Evolutionary conservation across 2,113 vertebrate genomes (phyloP).

Genomic region (Siphamia tubifer): DNA sequence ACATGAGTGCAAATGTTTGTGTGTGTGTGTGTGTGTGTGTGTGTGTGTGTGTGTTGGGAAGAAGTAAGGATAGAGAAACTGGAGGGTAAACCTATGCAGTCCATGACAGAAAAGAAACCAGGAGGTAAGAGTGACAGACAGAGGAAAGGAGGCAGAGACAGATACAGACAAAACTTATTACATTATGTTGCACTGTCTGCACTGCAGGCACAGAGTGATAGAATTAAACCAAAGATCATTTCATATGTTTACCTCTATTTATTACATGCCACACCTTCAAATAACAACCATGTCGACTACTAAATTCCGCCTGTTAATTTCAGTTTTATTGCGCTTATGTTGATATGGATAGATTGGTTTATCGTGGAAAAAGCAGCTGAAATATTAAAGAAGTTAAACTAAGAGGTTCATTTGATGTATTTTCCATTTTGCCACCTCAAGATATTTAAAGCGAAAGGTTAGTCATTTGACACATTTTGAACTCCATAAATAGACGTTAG

Average conservation of each 20-base stretch:
- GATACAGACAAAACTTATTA: slow-evolving; percentile 36
- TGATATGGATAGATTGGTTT: not conserved
- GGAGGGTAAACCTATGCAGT: not conserved
- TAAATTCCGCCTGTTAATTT: not conserved
- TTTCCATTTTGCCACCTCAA: too few relatives aligned
- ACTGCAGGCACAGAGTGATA: slow-evolving; percentile 10
- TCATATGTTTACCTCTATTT: slow-evolving; percentile 7
- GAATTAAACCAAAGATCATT: slow-evolving; percentile 29
- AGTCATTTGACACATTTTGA: too few relatives aligned
- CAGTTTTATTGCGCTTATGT: not conserved
- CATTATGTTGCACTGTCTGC: slow-evolving; percentile 42
- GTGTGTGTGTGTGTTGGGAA: not conserved
- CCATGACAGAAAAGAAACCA: slow-evolving; percentile 55
- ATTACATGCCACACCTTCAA: not conserved
- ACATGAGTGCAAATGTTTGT: slow-evolving; percentile 17
- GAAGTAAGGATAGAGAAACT: not conserved
- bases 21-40: slow-evolving; percentile 1
- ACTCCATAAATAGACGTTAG: too few relatives aligned
- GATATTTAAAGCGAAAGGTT: slow-evolving; percentile 7
- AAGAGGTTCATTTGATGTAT: not conserved
- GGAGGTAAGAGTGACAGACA: slow-evolving; percentile 20
- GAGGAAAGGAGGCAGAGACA: slow-evolving; percentile 45
- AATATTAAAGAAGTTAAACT: not conserved
- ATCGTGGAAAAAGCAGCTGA: not conserved
- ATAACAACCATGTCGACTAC: not conserved